Evolutionary conservation across 1,140 invertebrate genomes (phyloP).

Genomic region (Nixonia krombeini): DNA sequence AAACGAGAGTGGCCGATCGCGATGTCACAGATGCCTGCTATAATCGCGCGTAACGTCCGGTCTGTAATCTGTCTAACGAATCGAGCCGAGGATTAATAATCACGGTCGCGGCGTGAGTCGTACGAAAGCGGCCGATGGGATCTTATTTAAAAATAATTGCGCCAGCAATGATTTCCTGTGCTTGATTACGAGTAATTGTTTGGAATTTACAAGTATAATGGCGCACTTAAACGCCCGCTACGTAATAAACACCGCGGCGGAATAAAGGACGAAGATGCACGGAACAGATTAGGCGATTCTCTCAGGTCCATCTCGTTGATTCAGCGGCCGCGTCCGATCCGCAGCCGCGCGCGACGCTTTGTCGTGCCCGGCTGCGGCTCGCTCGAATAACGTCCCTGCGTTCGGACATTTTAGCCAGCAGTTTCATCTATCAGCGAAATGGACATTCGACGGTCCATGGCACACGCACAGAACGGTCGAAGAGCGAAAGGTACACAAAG

Average conservation of each 20-base stretch:
- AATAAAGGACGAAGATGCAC: constrained; percentile 2
- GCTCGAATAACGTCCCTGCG: constrained; percentile 50
- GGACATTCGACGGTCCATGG: constrained; percentile 53
- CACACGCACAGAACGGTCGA: constrained; percentile 25
- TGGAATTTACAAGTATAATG: constrained; percentile 71
- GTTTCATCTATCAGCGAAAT: constrained; percentile 69
- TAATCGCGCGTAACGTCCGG: constrained; percentile 59
- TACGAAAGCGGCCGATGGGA: constrained; percentile 50
- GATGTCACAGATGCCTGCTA: constrained; percentile 55
- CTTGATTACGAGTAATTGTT: constrained; percentile 71
- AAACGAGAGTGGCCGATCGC: no score
- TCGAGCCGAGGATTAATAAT: constrained; percentile 64
- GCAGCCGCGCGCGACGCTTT: neutral
- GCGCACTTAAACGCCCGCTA: constrained; percentile 62
- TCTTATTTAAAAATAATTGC: constrained; percentile 72
- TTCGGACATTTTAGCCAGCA: constrained; percentile 65
- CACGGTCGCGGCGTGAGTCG: constrained; percentile 53
- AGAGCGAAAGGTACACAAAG: constrained; percentile 4
- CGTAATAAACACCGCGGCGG: constrained; percentile 54
- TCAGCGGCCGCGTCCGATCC: neutral
- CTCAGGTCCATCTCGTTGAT: no score
- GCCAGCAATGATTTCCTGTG: constrained; percentile 66
- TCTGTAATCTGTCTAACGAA: constrained; percentile 57
- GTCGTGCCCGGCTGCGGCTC: neutral
- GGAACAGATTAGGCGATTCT: no score